phyloP scores from a whole-genome alignment of 2,797 vertebrate species.

The Scarus forsteni region DNA sequence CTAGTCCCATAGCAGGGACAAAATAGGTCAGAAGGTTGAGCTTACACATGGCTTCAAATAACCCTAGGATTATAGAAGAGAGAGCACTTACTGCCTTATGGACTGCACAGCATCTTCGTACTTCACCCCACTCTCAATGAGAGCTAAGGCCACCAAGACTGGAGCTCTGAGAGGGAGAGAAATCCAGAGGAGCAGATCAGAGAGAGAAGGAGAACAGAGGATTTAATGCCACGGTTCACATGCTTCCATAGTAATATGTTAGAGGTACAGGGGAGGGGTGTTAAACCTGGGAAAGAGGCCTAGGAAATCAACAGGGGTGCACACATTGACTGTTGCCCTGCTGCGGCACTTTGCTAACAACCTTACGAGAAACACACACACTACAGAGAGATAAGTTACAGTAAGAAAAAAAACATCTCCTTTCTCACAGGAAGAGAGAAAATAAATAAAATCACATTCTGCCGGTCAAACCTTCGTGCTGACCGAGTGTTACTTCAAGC shows the following conservation, averaged over 20 bases:
- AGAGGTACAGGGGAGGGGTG: slow-evolving; percentile 2
- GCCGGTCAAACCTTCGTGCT: slow-evolving; percentile 43
- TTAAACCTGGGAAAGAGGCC: slow-evolving; percentile 77
- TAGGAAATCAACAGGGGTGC: slow-evolving; percentile 80
- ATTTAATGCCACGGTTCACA: slow-evolving; percentile 74
- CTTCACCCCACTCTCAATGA: slow-evolving; percentile 98
- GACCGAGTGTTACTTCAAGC: slow-evolving; percentile 46
- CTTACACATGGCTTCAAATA: too few relatives aligned
- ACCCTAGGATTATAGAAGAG: neutral
- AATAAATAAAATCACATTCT: slow-evolving; percentile 42
- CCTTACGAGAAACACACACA: slow-evolving; percentile 35
- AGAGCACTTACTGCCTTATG: slow-evolving; percentile 95
- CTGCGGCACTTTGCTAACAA: slow-evolving; percentile 60
- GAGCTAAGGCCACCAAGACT: slow-evolving; percentile 96
- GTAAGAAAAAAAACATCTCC: slow-evolving; percentile 60
- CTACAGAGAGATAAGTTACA: slow-evolving; percentile 65
- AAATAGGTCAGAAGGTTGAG: too few relatives aligned
- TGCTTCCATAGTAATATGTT: slow-evolving; percentile 63
- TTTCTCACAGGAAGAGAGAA: slow-evolving; percentile 64
- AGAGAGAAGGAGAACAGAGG: slow-evolving; percentile 53
- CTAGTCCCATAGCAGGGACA: too few relatives aligned
- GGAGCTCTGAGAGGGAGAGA: slow-evolving; percentile 88
- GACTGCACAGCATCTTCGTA: slow-evolving; percentile 99
- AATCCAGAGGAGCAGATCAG: slow-evolving; percentile 46
- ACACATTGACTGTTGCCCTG: slow-evolving; percentile 59